phyloP scores from a whole-genome alignment of 2,888 invertebrate species.

The Leptodirus hochenwartii region DNA sequence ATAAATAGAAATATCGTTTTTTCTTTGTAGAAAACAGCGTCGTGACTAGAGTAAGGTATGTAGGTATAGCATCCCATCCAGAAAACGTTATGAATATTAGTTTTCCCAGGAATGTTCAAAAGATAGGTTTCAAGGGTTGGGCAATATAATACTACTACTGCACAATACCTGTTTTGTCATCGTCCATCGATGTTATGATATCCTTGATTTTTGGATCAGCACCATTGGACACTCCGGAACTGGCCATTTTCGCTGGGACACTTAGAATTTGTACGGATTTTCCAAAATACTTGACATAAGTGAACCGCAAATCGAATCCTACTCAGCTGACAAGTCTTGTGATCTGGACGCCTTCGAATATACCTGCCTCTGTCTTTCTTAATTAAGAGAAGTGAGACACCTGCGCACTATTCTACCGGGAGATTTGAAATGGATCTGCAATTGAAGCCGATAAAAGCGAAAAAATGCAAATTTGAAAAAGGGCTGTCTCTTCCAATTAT shows the following conservation, averaged over 20 bases:
- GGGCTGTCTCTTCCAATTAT: slow-evolving; percentile 22
- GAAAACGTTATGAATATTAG: no score
- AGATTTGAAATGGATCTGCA: slow-evolving; percentile 16
- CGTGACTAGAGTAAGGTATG: no score
- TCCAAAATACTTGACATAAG: slow-evolving; percentile 6
- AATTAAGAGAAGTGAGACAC: no score
- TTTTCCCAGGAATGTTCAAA: no score
- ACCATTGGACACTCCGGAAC: slow-evolving; percentile 15
- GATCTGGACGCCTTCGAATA: slow-evolving; percentile 5
- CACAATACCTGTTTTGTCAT: no score
- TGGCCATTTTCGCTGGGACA: slow-evolving; percentile 13
- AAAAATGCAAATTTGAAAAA: background rate
- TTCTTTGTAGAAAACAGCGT: no score
- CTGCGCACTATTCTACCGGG: no score
- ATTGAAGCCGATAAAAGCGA: background rate
- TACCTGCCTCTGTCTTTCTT: no score
- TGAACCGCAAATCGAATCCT: slow-evolving; percentile 3
- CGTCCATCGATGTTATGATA: slow-evolving; percentile 56
- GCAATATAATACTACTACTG: no score
- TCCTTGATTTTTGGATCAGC: slow-evolving; percentile 41
- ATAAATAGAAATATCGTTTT: no score
- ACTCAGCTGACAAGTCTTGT: slow-evolving; percentile 10
- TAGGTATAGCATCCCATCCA: no score
- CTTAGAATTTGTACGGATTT: slow-evolving; percentile 3
- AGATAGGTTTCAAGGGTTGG: no score